Percentiles rank a stretch among this genome's conserved stretches.
phyloP scores from a whole-genome alignment of 2,888 invertebrate genomes.

The Arrhopalites spinosus region DNA sequence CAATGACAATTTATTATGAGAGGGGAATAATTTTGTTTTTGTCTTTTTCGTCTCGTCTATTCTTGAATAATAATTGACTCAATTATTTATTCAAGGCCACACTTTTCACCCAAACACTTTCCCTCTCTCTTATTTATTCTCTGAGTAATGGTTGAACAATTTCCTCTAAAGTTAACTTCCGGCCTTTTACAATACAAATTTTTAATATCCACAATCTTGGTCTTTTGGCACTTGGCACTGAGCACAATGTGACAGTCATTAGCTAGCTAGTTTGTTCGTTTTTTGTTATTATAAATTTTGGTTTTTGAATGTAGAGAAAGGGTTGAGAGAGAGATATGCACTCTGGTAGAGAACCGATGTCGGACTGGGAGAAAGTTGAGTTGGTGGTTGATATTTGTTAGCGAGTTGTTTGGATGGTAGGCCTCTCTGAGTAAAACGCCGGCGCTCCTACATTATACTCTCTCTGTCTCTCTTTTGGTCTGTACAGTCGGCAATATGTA shows the following conservation, averaged over 20 bases:
- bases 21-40: no score
- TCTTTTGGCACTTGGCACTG: neutral
- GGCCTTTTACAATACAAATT: no score
- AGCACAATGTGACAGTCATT: neutral
- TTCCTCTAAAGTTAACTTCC: no score
- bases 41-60: no score
- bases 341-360: neutral
- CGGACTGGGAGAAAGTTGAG: constrained; percentile 2
- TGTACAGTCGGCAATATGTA: neutral
- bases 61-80: no score
- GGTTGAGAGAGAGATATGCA: neutral
- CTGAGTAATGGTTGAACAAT: no score
- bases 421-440: neutral
- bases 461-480: neutral
- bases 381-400: neutral
- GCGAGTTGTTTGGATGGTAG: neutral
- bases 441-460: neutral
- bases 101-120: no score
- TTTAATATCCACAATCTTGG: neutral
- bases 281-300: neutral
- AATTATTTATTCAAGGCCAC: no score
- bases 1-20: neutral
- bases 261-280: neutral
- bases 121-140: no score
- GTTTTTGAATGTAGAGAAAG: neutral